phyloP scores from a whole-genome alignment of 1,140 invertebrate species.

The Temnothorax curvispinosus region DNA sequence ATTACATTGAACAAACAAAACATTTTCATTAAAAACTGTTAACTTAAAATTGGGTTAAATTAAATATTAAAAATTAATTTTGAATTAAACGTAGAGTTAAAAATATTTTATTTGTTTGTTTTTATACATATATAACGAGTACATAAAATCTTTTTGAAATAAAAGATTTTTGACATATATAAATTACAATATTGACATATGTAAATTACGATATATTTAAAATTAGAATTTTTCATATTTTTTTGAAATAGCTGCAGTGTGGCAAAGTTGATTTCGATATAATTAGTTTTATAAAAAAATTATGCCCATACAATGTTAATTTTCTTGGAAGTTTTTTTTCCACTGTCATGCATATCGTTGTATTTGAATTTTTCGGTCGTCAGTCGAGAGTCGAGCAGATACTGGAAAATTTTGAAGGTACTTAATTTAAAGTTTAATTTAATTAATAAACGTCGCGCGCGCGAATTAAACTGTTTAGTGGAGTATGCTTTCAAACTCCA shows the following conservation, averaged over 20 bases:
- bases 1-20: too few species aligned
- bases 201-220: not conserved
- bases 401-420: constrained; percentile 3
- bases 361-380: not conserved
- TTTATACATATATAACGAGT: too few species aligned
- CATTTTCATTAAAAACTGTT: too few species aligned
- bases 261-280: not conserved
- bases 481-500: constrained; percentile 6
- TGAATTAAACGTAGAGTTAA: too few species aligned
- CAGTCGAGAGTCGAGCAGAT: not conserved
- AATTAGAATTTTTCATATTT: not conserved
- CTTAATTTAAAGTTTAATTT: constrained; percentile 42
- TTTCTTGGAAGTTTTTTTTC: not conserved
- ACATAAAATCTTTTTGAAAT: too few species aligned
- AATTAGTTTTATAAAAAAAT: not conserved
- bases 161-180: too few species aligned
- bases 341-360: not conserved
- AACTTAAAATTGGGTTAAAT: too few species aligned
- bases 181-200: not conserved
- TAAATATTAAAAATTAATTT: not conserved
- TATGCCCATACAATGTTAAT: not conserved
- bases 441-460: constrained; percentile 38
- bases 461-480: constrained; percentile 42
- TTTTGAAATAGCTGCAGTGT: not conserved
- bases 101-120: too few species aligned